phyloP scores from a whole-genome alignment of 23 tunicate genomes.

The Trididemnum clinides region DNA sequence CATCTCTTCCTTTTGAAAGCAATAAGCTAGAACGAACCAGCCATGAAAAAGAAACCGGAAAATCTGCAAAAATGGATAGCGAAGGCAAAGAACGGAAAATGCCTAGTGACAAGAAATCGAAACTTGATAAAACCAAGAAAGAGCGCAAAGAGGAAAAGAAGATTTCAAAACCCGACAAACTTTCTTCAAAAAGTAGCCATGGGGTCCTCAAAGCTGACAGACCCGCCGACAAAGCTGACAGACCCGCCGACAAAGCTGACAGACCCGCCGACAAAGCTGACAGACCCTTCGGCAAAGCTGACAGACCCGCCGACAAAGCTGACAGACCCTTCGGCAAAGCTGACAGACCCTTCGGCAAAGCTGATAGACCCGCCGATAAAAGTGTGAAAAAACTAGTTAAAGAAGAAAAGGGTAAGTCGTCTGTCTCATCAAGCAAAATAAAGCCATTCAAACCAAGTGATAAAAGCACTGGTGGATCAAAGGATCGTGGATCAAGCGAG shows the following conservation, averaged over 20 bases:
- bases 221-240: neutral
- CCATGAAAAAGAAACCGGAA: too few species aligned
- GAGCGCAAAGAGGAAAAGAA: neutral
- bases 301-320: too few species aligned
- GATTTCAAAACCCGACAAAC: neutral
- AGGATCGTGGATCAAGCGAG: too few species aligned
- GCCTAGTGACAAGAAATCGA: neutral
- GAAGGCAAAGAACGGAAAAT: neutral
- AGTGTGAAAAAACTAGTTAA: neutral
- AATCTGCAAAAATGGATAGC: too few species aligned
- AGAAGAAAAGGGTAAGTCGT: too few species aligned
- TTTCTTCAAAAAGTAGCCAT: neutral
- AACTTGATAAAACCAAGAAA: slow-evolving; percentile 3
- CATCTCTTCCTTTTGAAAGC: too few species aligned
- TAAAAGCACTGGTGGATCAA: too few species aligned
- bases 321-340: neutral
- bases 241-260: neutral
- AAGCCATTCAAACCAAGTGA: too few species aligned
- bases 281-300: neutral
- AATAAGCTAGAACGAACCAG: too few species aligned
- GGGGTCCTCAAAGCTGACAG: neutral
- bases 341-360: too few species aligned
- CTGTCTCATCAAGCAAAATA: too few species aligned
- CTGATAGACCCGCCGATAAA: neutral
- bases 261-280: neutral